Evolutionary conservation across 1,140 invertebrate species (phyloP), one percentile per base, ranked within the genome.

Genomic region (Hestina assimilis): DNA sequence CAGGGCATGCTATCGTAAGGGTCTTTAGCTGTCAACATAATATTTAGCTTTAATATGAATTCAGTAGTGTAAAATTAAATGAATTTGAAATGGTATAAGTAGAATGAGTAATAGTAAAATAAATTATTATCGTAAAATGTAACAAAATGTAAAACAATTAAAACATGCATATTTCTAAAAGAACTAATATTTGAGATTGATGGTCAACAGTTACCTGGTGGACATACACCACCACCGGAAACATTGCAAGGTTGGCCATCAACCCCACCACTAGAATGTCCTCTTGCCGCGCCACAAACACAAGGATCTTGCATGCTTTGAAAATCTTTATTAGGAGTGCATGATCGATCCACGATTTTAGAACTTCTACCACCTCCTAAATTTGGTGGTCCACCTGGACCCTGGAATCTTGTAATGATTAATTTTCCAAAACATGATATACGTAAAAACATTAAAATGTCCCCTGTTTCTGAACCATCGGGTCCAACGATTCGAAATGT

Each of bases 351-450:
- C 17, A 81, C 56, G 9, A 75, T 50, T 12, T 54, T 51, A 14
- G 66, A 54, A 43, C 51, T 62, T 14, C 47, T 59, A 31, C 61
- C 51, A 58, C 50, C 26, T 21, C 63, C 66, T 26, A 81, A 31
- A 31, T 53, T 75, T 9, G 72, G 66, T 12, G 72, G 60, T 7
- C 61, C 67, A 41, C 68, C 65, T 1, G 67, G 56, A 21, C 80
- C 82, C 80, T 92, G 91, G 67, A 93, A 93, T 63, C 91, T 90
- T 1, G 93, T 93, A 3, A 93, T 85, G 21, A 93, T 92, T 54
- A 92, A 81, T 63, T 91, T 90, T 8, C 92, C 93, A 57, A 93
- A 93, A 63, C 91, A 92, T 5, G 92, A 92, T 65, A 91, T 89
- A 6, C 92, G 75, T 72, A 81, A 90, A 91, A 54, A 92, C 85